phyloP scores from a whole-genome alignment of 2,888 invertebrate genomes.

The Netelia virgata region DNA sequence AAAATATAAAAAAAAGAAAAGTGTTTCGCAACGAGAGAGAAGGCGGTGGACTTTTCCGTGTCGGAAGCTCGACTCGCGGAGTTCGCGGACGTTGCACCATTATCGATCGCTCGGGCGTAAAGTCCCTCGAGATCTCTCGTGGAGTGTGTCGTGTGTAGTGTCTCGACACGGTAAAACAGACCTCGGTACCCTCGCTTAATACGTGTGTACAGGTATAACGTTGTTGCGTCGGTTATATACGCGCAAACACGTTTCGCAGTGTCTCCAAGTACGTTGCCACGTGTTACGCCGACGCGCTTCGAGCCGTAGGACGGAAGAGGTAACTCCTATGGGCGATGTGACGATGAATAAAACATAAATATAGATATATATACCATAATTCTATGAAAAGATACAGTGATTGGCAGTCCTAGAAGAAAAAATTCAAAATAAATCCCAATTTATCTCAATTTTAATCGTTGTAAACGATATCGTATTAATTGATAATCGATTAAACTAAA shows the following conservation, averaged over 20 bases:
- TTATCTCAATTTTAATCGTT: not conserved
- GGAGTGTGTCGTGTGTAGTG: constrained; percentile 54
- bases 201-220: not conserved
- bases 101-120: constrained; percentile 73
- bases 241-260: constrained; percentile 30
- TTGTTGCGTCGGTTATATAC: constrained; percentile 9
- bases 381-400: not conserved
- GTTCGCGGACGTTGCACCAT: constrained; percentile 75
- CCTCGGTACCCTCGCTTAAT: constrained; percentile 23
- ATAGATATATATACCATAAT: not conserved
- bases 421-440: not conserved
- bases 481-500: not conserved
- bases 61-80: constrained; percentile 67
- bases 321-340: constrained; percentile 48
- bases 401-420: not conserved
- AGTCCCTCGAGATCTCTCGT: constrained; percentile 72
- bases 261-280: constrained; percentile 52
- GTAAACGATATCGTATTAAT: not conserved
- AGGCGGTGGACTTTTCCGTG: constrained; percentile 41
- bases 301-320: constrained; percentile 31
- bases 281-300: constrained; percentile 54
- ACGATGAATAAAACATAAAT: constrained; percentile 12
- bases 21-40: constrained; percentile 6
- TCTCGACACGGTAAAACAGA: constrained; percentile 54
- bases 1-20: constrained; percentile 1